phyloP scores from a whole-genome alignment of 2,113 vertebrate genomes.

The Trematomus loennbergii region DNA sequence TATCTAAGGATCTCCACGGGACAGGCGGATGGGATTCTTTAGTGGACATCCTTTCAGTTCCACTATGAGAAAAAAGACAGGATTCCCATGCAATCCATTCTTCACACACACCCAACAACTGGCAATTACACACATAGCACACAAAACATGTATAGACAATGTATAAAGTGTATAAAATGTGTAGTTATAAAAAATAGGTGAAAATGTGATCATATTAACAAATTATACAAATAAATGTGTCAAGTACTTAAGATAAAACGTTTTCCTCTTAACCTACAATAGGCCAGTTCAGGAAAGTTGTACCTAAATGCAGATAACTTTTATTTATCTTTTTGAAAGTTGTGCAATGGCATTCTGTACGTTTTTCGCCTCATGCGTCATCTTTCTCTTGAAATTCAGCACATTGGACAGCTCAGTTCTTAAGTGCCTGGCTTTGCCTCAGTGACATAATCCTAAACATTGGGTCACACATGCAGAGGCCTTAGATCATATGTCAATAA shows the following conservation, averaged over 20 bases:
- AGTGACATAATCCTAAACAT: conserved; percentile 46
- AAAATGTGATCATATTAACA: not conserved
- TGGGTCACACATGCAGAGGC: conserved; percentile 40
- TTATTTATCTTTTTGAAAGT: not conserved
- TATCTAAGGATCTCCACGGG: conserved; percentile 83
- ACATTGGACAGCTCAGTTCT: conserved; percentile 80
- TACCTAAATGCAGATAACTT: not conserved
- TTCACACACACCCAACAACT: conserved; percentile 64
- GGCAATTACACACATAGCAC: conserved; percentile 43
- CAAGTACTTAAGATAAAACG: not conserved
- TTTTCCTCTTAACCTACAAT: no score
- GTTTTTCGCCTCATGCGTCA: not conserved
- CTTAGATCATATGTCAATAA: conserved; percentile 26
- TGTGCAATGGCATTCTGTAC: not conserved
- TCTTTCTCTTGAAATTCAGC: conserved; percentile 69
- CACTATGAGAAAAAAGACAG: conserved; percentile 65
- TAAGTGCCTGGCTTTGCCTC: conserved; percentile 24
- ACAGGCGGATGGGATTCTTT: conserved; percentile 76
- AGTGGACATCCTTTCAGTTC: conserved; percentile 78
- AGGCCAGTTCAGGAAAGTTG: not conserved
- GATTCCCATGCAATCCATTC: conserved; percentile 80
- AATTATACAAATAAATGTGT: not conserved
- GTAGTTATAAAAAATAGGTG: not conserved
- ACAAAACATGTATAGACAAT: not conserved
- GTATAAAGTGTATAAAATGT: no score